Evolutionary conservation across 2,888 invertebrate genomes (phyloP).

Genomic region (Lucinisca nassula): DNA sequence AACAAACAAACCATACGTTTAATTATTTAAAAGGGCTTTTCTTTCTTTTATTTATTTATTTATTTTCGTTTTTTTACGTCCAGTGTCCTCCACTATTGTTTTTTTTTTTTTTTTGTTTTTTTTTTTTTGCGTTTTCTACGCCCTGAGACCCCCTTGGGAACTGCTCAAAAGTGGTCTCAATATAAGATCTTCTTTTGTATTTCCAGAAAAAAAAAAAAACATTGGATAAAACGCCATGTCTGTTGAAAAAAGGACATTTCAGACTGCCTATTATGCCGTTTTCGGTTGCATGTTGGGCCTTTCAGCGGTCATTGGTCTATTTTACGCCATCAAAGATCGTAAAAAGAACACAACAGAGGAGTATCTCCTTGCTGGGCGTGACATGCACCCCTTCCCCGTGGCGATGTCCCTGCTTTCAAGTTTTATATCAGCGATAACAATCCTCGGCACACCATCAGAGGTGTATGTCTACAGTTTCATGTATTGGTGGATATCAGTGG

Average conservation of each 20-base stretch:
- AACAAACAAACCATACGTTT: too few species aligned
- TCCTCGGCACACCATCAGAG: conserved; percentile 81
- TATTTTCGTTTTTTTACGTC: too few species aligned
- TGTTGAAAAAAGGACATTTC: conserved; percentile 49
- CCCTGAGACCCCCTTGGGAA: too few species aligned
- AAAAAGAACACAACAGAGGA: conserved; percentile 71
- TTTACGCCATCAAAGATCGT: conserved; percentile 73
- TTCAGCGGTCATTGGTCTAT: conserved; percentile 79
- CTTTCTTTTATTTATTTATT: too few species aligned
- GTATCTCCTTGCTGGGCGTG: conserved; percentile 78
- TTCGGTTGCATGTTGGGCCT: conserved; percentile 69
- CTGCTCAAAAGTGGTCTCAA: too few species aligned
- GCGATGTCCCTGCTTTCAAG: conserved; percentile 81
- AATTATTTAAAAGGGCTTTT: too few species aligned
- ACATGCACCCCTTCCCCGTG: conserved; percentile 79
- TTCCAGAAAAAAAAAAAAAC: too few species aligned
- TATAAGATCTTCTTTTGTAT: too few species aligned
- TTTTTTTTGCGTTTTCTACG: too few species aligned
- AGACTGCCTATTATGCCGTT: conserved; percentile 73
- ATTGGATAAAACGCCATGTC: too few species aligned
- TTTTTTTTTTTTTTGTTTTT: too few species aligned
- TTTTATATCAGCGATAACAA: conserved; percentile 84
- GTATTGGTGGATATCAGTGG: conserved; percentile 72
- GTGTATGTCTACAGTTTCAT: conserved; percentile 78
- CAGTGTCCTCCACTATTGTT: too few species aligned